Base-by-base conservation (phyloP, 1,140 invertebrate species). In the Parapsyche elsis region DNA sequence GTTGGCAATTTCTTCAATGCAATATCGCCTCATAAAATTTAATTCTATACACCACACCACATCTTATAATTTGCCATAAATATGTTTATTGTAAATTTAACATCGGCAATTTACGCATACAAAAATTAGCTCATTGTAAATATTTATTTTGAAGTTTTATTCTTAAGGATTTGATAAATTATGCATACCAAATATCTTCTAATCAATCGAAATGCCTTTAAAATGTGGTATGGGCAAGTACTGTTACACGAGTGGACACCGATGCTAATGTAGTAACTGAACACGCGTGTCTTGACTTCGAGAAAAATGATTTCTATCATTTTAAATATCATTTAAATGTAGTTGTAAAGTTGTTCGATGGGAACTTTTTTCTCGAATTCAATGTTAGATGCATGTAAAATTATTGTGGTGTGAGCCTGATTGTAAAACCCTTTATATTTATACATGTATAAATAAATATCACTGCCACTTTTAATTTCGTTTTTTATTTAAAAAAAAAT, bases 371-470 rank as follows among this genome's bases (percentile, higher is more conserved):
- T 79, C 75, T 78, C 76, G 73, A 30, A 64, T 76, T 78, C 67
- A 59, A 73, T 78, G 23, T 78, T 80, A 78, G 79, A 73, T 73
- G 70, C 57, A 71, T 79, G 80, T 83, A 79, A 67, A 83, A 71
- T 83, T 77, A 76, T 64, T 83, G 81, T 73, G 77, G 76, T 81
- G 71, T 77, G 81, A 83, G 81, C 81, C 81, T 83, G 81, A 83
- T 45, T 80, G 81, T 83, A 64, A 79, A 83, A 80, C 46, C 77
- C 59, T 81, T 79, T 81, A 83, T 80, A 82, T 82, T 82, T 82
- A 82, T 82, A 80, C 75, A 76, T 80, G 78, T 80, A 83, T 83
- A 80, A 83, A 79, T 81, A 83, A 83, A 83, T 80, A 83, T 83
- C 81, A 83, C 81, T 83, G 79, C 81, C 81, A 83, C 81, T 81